A percentile compares a stretch with the other conserved stretches of the same genome.
Evolutionary conservation across 2,113 vertebrate genomes (phyloP).

Genomic region (Dipodomys ordii): DNA sequence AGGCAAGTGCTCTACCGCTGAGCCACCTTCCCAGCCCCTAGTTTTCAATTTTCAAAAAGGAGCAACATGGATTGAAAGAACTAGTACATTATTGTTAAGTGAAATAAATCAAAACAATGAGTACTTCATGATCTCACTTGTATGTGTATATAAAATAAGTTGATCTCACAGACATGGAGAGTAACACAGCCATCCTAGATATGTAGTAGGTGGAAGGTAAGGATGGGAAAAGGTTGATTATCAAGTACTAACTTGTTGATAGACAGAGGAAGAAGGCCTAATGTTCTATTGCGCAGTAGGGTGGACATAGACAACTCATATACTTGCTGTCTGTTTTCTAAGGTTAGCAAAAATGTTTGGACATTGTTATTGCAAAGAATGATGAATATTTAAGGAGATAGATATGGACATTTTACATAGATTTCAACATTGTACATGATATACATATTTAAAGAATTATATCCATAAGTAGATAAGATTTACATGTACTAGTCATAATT

Average conservation of each 20-base stretch:
- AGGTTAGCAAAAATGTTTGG: background rate
- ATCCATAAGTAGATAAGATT: background rate
- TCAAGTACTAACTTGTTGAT: background rate
- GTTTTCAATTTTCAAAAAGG: background rate
- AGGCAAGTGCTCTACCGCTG: no score
- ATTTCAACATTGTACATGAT: background rate
- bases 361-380: background rate
- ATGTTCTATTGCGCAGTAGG: no score
- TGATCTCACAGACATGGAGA: background rate
- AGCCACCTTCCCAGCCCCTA: no score
- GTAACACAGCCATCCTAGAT: no score
- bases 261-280: no score
- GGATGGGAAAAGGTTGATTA: no score
- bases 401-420: background rate
- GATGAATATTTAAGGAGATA: background rate
- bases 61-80: no score
- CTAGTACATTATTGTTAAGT: background rate
- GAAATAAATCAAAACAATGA: background rate
- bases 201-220: accelerated
- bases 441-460: background rate
- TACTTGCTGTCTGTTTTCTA: background rate
- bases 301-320: background rate
- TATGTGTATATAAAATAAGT: background rate
- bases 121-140: no score
- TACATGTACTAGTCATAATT: background rate